Base-by-base conservation (phyloP, 2,797 vertebrate genomes). In the Oryzias sinensis region DNA sequence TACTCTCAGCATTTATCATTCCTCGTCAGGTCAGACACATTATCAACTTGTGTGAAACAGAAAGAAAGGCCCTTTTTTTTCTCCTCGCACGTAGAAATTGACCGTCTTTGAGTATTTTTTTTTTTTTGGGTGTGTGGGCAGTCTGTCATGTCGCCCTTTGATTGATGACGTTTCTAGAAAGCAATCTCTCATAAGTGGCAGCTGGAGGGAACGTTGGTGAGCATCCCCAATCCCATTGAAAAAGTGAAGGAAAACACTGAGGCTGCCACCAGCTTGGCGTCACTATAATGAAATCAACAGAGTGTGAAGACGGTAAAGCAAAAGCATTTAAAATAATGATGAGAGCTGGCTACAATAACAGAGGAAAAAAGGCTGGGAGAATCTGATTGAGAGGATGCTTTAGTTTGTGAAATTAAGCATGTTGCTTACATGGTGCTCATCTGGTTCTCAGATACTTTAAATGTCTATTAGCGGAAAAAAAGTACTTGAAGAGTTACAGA, bases 121-220 rank as follows among this genome's bases (percentile, higher is more conserved):
- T 37, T 2, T 72, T 77, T 68, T 72, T 66, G 70, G 53, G 70
- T 57, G 53, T 16, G 33, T 25, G 29, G 59, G 65, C 51, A 54
- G 51, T 56, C 63, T 63, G 56, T 70, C 65, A 65, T 55, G 68
- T 83, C 79, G 22, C 5, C 56, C 53, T 43, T 66, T 90, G 90
- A 91, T 89, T 83, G 87, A 91, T 91, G 83, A 72, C 54, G 67
- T 87, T 76, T 85, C 81, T 65, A 74, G 84, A 90, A 86, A 83
- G 25, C 77, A 86, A 90, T 90, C 85, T 88, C 78, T 87, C 72
- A 74, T 62, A 65, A 77, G 77, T 59, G 78, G 63, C 63, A 75
- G 81, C 59, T 4, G 57, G 56, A 70, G 66, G 50, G 55, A 76
- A 51, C 62, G 67, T 72, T 77, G 86, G 83, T 85, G 65, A 83